These are phyloP conservation scores for Celastrina argiolus DNA, from an alignment of 2,888 invertebrate genomes.

Conservation along the genomic window DNA sequence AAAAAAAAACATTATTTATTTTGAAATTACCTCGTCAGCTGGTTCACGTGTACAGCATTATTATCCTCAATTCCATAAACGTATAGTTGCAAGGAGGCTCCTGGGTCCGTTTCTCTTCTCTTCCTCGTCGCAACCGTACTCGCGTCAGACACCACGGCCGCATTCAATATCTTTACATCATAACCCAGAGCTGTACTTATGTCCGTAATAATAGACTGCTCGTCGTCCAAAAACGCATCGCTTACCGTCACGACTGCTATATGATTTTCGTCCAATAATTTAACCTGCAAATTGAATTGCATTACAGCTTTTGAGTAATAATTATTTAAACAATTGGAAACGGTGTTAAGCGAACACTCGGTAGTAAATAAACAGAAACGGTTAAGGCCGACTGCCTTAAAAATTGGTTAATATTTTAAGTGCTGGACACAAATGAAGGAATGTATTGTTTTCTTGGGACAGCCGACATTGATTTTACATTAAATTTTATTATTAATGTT, in stretches of 20 bases:
- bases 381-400: constrained; percentile 35
- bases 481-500: no score
- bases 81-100: constrained; percentile 54
- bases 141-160: constrained; percentile 49
- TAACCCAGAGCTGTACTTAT: constrained; percentile 56
- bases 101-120: constrained; percentile 36
- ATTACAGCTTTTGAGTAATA: background rate
- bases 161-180: constrained; percentile 58
- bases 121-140: constrained; percentile 37
- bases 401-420: constrained; percentile 33
- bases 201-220: constrained; percentile 46
- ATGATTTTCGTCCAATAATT: constrained; percentile 55
- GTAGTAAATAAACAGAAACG: constrained; percentile 35
- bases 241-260: constrained; percentile 62
- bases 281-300: constrained; percentile 55
- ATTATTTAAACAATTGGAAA: constrained; percentile 5
- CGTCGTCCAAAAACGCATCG: constrained; percentile 61
- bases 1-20: no score
- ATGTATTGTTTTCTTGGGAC: constrained; percentile 2
- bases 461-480: background rate
- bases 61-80: constrained; percentile 56
- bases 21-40: constrained; percentile 49
- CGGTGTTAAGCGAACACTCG: constrained; percentile 29
- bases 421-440: background rate
- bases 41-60: constrained; percentile 52